These are phyloP conservation scores for Sebastes taczanowskii DNA, from an alignment of 2,797 vertebrate species.

Conservation along the genomic window DNA sequence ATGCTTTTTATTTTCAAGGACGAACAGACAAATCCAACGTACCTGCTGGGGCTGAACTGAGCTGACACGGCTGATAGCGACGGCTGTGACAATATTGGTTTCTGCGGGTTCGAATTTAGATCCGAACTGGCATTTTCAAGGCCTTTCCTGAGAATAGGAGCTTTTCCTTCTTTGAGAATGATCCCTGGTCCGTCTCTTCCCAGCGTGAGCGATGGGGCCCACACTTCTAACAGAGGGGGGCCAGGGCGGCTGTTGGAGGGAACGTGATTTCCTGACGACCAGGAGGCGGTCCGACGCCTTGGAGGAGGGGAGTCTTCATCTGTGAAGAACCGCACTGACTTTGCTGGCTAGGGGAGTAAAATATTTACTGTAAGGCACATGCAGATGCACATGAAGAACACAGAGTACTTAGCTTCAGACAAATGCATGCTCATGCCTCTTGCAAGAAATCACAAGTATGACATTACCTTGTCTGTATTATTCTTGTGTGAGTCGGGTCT, in stretches of 20 bases:
- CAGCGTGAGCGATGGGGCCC: constrained; percentile 76
- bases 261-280: constrained; percentile 78
- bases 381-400: not conserved
- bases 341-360: constrained; percentile 84
- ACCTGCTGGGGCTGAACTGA: constrained; percentile 88
- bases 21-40: constrained; percentile 20
- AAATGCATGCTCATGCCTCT: not conserved
- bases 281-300: constrained; percentile 79
- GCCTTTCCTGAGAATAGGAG: constrained; percentile 78
- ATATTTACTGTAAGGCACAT: constrained; percentile 8
- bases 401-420: not conserved
- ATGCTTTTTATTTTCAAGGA: not conserved
- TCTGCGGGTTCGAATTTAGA: constrained; percentile 66
- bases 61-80: constrained; percentile 64
- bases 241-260: constrained; percentile 56
- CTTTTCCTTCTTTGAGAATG: constrained; percentile 86
- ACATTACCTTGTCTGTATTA: constrained; percentile 88
- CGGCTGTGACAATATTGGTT: constrained; percentile 54
- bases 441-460: not conserved
- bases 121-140: constrained; percentile 72
- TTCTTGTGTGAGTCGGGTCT: constrained; percentile 90
- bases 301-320: constrained; percentile 86
- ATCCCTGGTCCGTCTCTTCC: constrained; percentile 87
- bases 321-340: constrained; percentile 93
- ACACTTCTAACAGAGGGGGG: constrained; percentile 79